These are phyloP conservation scores for Drosophila phalerata DNA, from an alignment of 2,888 invertebrate genomes.

Conservation along the genomic window DNA sequence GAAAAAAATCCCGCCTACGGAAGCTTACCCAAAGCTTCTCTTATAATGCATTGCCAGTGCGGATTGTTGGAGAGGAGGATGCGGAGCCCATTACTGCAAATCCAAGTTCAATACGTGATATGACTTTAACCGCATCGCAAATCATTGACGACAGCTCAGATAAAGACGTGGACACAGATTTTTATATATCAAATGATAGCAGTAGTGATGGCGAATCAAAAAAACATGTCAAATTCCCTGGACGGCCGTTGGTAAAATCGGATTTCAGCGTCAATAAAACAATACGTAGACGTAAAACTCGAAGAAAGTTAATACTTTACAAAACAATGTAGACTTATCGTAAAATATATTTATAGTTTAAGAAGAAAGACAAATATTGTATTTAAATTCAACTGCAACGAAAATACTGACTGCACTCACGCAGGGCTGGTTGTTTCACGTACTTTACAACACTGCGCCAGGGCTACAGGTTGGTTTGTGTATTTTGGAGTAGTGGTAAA, in stretches of 20 bases:
- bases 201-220: constrained; percentile 49
- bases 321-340: constrained; percentile 36
- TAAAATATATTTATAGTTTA: constrained; percentile 18
- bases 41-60: constrained; percentile 56
- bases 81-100: constrained; percentile 2
- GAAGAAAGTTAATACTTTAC: constrained; percentile 17
- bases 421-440: constrained; percentile 36
- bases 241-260: constrained; percentile 36
- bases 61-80: constrained; percentile 28
- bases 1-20: constrained; percentile 45
- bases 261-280: constrained; percentile 46
- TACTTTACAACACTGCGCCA: constrained; percentile 56
- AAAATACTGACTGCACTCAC: constrained; percentile 23
- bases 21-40: constrained; percentile 41
- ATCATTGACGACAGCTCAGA: constrained; percentile 61
- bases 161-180: constrained; percentile 54
- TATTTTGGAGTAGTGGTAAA: constrained; percentile 75
- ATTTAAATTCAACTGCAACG: constrained; percentile 60
- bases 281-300: constrained; percentile 46
- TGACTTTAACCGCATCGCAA: constrained; percentile 50
- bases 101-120: constrained; percentile 47
- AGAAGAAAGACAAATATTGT: constrained; percentile 17
- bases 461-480: constrained; percentile 69
- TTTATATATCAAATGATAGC: constrained; percentile 66
- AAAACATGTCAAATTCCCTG: constrained; percentile 43